These are phyloP conservation scores for Prosopocoilus inquinatus DNA, from an alignment of 2,888 invertebrate genomes.

Conservation along the genomic window DNA sequence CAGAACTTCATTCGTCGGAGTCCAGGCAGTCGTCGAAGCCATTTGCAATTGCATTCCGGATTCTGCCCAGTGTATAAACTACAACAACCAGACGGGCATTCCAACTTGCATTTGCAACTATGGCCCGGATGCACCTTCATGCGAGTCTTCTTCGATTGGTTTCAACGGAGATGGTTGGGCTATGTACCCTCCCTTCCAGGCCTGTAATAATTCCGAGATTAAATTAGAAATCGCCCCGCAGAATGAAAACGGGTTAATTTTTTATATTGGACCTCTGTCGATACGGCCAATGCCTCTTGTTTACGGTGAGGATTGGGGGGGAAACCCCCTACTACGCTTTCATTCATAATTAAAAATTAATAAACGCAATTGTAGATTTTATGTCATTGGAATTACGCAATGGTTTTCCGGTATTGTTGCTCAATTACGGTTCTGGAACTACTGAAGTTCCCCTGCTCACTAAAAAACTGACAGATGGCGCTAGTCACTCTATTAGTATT, in stretches of 20 bases:
- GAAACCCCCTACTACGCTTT: too few relatives aligned
- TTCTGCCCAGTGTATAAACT: conserved; percentile 35
- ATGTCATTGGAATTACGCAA: conserved; percentile 82
- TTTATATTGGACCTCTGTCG: conserved; percentile 84
- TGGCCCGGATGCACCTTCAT: conserved; percentile 78
- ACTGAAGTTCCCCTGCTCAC: conserved; percentile 66
- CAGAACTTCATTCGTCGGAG: conserved; percentile 90
- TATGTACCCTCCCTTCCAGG: conserved; percentile 83
- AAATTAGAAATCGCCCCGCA: conserved; percentile 79
- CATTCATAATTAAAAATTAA: neutral
- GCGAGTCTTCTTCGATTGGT: conserved; percentile 84
- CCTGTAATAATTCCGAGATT: conserved; percentile 81
- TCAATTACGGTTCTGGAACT: conserved; percentile 87
- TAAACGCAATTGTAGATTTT: conserved; percentile 65
- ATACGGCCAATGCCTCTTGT: conserved; percentile 63
- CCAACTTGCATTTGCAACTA: conserved; percentile 72
- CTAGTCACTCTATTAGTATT: conserved; percentile 84
- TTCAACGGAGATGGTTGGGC: conserved; percentile 93
- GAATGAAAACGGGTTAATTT: conserved; percentile 75
- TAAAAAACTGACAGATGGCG: conserved; percentile 77
- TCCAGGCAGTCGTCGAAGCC: conserved; percentile 78
- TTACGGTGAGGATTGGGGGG: conserved; percentile 61
- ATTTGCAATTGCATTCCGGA: conserved; percentile 63
- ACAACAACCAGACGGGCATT: conserved; percentile 46
- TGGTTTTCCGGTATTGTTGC: conserved; percentile 78